Conservation (phyloP, 2,113 vertebrate species). For the Dolichotis patagonum region DNA sequence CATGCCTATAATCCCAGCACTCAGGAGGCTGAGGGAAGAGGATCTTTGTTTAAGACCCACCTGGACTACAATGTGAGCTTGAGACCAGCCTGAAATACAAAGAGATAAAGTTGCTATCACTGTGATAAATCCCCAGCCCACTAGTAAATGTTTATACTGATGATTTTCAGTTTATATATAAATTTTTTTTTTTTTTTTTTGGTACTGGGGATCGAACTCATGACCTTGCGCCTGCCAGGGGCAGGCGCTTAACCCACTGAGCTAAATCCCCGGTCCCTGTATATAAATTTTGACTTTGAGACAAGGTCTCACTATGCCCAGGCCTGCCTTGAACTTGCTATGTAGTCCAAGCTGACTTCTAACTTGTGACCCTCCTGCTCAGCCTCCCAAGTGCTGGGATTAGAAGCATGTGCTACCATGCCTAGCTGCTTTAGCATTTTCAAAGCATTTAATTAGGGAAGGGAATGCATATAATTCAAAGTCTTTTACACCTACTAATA, state of each 20-base stretch:
- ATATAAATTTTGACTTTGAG: not conserved
- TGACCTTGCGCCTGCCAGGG: no score
- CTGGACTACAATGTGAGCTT: no score
- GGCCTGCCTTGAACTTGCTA: not conserved
- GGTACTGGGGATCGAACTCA: no score
- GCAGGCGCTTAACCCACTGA: no score
- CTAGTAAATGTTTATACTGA: not conserved
- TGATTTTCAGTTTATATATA: not conserved
- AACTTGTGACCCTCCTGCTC: not conserved
- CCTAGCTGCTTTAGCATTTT: not conserved
- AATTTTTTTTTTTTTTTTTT: no score
- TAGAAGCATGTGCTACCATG: not conserved
- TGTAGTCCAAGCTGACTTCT: not conserved
- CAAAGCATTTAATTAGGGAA: conserved; percentile 41
- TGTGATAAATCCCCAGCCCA: not conserved
- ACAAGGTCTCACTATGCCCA: not conserved
- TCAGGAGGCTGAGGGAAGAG: no score
- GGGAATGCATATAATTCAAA: not conserved
- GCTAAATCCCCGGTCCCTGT: no score
- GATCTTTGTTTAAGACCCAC: no score
- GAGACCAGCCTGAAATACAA: no score
- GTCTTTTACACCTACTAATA: not conserved
- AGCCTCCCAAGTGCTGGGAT: not conserved
- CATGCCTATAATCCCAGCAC: no score
- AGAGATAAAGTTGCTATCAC: not conserved